Evolutionary conservation across 1,140 invertebrate genomes (phyloP), one percentile per base, ranked within the genome.

Genomic region (Dinothrombium tinctorium): DNA sequence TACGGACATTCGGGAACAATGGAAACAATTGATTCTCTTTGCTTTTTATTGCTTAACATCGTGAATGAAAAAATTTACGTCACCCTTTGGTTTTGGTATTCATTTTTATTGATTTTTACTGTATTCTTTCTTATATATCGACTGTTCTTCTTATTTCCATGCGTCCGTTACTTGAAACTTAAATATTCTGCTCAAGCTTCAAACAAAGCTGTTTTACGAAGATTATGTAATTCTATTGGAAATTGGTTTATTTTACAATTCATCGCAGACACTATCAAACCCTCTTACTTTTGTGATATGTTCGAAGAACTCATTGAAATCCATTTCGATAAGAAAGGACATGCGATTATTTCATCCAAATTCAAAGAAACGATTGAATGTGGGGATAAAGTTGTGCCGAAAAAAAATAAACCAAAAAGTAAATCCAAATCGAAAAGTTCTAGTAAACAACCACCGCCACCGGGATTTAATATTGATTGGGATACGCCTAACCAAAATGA

Each of bases 51-150:
- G 23, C 29, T 45, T 22, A 76, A 83, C 61, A 86, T 89, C 55
- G 79, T 90, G 58, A 90, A 92, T 59, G 84, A 89, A 64, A 89
- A 89, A 63, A 86, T 89, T 54, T 89, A 84, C 64, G 75, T 87
- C 5, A 83, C 87, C 62, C 65, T 89, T 1, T 89, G 83, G 83
- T 86, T 87, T 63, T 89, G 82, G 82, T 53, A 56, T 22, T 39
- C 48, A 8, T 46, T 54, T 11, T 33, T 57, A 22, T 47, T 52
- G 7, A 25, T 56, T 4, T 15, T 56, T 23, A 49, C 51, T 9
- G 39, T 41, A 17, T 0, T 32, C 14, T 14, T 32, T 6, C 22
- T 53, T 6, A 25, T 47, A 9, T 51, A 48, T 19, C 43, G 53
- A 25, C 2, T 48, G 3, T 17, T 45, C 17, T n/a, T 44, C 19